Evolutionary conservation across 2,888 invertebrate genomes (phyloP).

Genomic region (Thysanoteuthis rhombus): DNA sequence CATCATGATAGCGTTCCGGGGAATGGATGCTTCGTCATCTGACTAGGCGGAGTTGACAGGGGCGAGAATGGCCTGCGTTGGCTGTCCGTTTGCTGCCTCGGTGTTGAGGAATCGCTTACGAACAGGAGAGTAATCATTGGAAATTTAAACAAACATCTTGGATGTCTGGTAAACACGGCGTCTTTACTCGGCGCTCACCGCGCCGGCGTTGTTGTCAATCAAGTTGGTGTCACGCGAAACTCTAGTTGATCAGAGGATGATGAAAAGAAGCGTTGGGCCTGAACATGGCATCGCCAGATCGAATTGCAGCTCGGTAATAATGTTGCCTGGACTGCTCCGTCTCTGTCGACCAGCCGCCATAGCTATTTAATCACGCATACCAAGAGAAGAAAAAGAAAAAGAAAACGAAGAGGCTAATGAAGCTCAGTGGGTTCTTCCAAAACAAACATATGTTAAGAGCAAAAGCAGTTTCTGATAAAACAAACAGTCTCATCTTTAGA

Average conservation of each 20-base stretch:
- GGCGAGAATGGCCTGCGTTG: neutral
- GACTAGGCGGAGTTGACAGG: neutral
- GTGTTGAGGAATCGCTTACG: neutral
- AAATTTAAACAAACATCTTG: constrained; percentile 12
- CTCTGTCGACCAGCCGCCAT: neutral
- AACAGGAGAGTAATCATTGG: neutral
- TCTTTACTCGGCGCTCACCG: neutral
- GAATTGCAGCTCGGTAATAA: neutral
- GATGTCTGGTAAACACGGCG: neutral
- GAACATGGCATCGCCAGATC: neutral
- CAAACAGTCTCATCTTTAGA: neutral
- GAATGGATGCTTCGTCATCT: neutral
- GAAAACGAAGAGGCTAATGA: neutral
- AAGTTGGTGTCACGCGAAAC: neutral
- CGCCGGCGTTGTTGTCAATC: neutral
- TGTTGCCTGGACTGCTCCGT: neutral
- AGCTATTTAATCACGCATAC: neutral
- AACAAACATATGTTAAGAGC: neutral
- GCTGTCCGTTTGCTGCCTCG: neutral
- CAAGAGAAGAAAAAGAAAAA: neutral
- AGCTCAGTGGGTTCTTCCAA: neutral
- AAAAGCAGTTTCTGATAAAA: neutral
- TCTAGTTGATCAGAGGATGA: neutral
- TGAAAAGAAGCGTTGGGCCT: neutral
- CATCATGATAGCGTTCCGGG: neutral